Conservation (phyloP, 2,113 vertebrate species). For the Thamnaconus septentrionalis region DNA sequence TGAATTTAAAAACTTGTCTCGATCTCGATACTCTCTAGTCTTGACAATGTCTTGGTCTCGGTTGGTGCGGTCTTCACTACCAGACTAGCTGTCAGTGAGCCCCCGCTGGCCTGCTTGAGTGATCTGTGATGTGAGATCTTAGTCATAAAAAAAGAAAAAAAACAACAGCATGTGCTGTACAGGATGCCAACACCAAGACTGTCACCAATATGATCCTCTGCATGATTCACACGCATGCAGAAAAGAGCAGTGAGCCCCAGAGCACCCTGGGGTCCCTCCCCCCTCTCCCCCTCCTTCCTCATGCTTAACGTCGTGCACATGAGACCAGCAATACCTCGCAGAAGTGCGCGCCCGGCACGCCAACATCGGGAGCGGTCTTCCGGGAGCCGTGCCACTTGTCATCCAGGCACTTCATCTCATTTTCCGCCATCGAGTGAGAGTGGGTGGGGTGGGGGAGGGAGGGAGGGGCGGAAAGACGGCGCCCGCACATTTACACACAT, state of each 20-base stretch:
- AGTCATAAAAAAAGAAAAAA: conserved; percentile 10
- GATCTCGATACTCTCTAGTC: too few species aligned
- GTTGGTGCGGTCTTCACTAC: too few species aligned
- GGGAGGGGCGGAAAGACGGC: background rate
- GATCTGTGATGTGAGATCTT: conserved; percentile 12
- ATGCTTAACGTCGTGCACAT: conserved; percentile 31
- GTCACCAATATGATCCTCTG: background rate
- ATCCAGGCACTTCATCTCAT: conserved; percentile 36
- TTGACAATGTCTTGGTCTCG: too few species aligned
- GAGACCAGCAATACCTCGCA: conserved; percentile 37
- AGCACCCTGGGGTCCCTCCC: conserved; percentile 31
- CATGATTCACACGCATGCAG: conserved; percentile 7
- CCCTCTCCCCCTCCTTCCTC: conserved; percentile 23
- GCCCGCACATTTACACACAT: conserved; percentile 20
- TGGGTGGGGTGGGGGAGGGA: background rate
- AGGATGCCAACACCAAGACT: background rate
- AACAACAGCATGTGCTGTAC: background rate
- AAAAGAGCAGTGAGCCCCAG: conserved; percentile 9
- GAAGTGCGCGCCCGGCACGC: conserved; percentile 17
- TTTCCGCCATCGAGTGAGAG: background rate
- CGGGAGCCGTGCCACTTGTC: conserved; percentile 34
- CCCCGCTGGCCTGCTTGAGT: too few species aligned
- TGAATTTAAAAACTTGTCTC: too few species aligned
- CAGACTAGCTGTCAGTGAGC: too few species aligned
- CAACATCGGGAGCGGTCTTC: conserved; percentile 19